Conservation (phyloP, 2,113 vertebrate genomes). For the Corythaeola cristata region DNA sequence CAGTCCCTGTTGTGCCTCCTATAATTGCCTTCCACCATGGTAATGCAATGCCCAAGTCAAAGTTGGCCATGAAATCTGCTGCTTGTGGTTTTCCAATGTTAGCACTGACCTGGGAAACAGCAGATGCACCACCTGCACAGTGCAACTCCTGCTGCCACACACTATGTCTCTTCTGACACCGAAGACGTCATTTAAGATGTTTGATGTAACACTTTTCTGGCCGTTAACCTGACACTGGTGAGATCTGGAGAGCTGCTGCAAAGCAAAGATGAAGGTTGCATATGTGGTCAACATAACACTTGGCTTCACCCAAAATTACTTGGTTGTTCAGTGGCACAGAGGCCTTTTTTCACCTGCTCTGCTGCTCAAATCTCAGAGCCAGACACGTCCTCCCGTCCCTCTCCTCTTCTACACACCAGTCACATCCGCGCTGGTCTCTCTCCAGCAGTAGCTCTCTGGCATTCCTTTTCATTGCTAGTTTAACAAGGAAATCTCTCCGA, state of each 20-base stretch:
- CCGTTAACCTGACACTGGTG: background rate
- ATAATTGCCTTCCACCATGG: background rate
- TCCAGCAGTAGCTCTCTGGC: background rate
- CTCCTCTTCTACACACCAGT: background rate
- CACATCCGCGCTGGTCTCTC: background rate
- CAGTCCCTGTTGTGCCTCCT: background rate
- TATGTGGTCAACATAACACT: background rate
- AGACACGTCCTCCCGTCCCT: background rate
- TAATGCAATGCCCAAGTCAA: background rate
- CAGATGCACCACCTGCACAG: background rate
- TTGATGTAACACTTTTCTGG: background rate
- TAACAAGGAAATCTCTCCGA: background rate
- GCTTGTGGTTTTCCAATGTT: fast-evolving
- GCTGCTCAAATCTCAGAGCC: background rate
- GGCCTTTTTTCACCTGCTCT: background rate
- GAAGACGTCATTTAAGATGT: background rate
- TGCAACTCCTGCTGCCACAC: background rate
- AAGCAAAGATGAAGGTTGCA: background rate
- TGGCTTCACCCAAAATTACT: background rate
- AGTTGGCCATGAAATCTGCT: background rate
- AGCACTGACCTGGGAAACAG: background rate
- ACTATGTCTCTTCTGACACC: background rate
- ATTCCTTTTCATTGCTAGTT: background rate
- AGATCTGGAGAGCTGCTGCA: background rate
- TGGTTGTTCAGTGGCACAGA: too few relatives aligned